Base-by-base conservation (phyloP, 2,113 vertebrate genomes). In the Parotia lawesii region DNA sequence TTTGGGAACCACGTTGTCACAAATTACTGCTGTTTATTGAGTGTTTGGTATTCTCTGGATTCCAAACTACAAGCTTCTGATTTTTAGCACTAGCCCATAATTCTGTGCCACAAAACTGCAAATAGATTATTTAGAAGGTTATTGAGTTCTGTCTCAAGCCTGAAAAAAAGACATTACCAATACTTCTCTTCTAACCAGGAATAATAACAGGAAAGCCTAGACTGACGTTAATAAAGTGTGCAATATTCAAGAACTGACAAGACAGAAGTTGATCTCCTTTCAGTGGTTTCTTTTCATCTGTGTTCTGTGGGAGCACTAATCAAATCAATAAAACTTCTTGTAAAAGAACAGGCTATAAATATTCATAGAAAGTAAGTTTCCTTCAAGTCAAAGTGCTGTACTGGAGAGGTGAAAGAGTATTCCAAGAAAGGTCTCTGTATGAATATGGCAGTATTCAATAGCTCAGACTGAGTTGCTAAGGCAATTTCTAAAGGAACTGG, bases 201-300 rank as follows among this genome's bases (percentile, higher is more conserved):
- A 67, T 33, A 93, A 85, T 11, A 90, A n/a, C n/a, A 79, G 66
- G 33, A 89, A 74, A 86, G 38, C 38, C 40, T 76, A 71, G 72
- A 72, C 70, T 93, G 87, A 85, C 57, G 0, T 79, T 91, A 87
- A 82, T 76, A 91, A 82, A 91, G 60, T 18, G 35, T 73, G 21
- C 72, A 85, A 54, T 78, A 91, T 57, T 93, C 87, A 94, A 87
- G 74, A 94, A 85, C 11, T 95, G 91, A 90, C 75, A 95, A 93
- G 89, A 72, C 73, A 94, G 38, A 79, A 14, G 40, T 57, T 93
- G 75, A 96, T 91, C 47, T 80, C 71, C 38, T 94, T 94, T 90
- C 77, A 85, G 25, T 27, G 6, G 9, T 58, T 94, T 75, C 56
- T 90, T 95, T 95, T 87, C 47, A 85, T 87, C 67, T 70, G 5